Evolutionary conservation across 2,797 vertebrate genomes (phyloP).

Genomic region (Sibirionetta formosa): DNA sequence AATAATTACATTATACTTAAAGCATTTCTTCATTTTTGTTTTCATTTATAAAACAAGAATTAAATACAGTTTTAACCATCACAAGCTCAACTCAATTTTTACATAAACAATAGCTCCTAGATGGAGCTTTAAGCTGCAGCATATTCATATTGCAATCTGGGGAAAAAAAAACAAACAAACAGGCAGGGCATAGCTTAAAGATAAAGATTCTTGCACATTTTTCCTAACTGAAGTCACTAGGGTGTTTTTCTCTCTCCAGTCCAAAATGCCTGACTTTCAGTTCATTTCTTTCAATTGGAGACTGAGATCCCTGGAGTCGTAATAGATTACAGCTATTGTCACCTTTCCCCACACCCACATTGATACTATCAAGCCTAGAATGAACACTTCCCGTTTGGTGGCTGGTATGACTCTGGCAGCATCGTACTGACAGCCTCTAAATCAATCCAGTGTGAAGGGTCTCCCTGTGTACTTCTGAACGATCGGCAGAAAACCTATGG

Average conservation of each 20-base stretch:
- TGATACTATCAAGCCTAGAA: not conserved
- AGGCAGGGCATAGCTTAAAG: slow-evolving; percentile 47
- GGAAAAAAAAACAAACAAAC: slow-evolving; percentile 53
- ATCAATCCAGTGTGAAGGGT: accelerated
- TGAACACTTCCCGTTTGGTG: accelerated
- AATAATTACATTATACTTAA: slow-evolving; percentile 88
- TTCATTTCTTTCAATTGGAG: not conserved
- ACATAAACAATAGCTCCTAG: slow-evolving; percentile 71
- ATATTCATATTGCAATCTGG: slow-evolving; percentile 69
- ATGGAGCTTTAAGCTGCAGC: slow-evolving; percentile 78
- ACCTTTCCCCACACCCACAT: not conserved
- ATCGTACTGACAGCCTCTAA: not conserved
- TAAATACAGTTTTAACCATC: slow-evolving; percentile 85
- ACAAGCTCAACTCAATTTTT: slow-evolving; percentile 81
- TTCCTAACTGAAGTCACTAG: slow-evolving; percentile 29
- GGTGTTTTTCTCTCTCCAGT: not conserved
- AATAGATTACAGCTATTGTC: not conserved
- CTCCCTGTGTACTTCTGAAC: not conserved
- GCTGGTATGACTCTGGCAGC: not conserved
- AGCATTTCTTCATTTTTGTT: slow-evolving; percentile 82
- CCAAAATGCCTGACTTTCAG: not conserved
- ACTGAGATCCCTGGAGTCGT: not conserved
- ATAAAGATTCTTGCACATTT: slow-evolving; percentile 36
- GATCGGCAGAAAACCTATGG: not conserved
- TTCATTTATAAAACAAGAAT: slow-evolving; percentile 86